Evolutionary conservation across 2,888 invertebrate species (phyloP), one percentile per base, ranked within the genome.

Genomic region (Eulithis testata): DNA sequence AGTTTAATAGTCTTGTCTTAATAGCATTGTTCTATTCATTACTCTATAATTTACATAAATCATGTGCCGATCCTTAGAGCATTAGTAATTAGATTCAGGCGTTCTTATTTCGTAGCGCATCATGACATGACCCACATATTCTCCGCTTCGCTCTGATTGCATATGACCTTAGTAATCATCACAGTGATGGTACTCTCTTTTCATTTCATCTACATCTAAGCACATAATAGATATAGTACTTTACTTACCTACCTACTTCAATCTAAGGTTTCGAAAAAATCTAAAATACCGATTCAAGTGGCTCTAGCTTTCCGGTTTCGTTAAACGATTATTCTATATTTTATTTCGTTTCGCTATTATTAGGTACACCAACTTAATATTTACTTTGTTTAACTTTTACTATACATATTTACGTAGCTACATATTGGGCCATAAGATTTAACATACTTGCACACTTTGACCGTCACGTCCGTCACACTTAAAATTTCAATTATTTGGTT

Each of bases 41-140:
- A 56, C 37, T 45, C 14, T 50, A 65, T 58, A 44, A 45, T 61
- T 65, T 54, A 36, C 54, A 58, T 58, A 54, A 65, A 53, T 54
- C 27, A 63, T 60, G 12, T 53, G 27, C 64, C 60, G 64, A 56
- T 53, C 69, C 58, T 21, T 51, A 55, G 27, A 57, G 36, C 57
- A 14, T 54, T 55, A 63, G 55, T 63, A 40, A 66, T 68, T 68
- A 60, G 49, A 65, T 55, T 68, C 36, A 66, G 50, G 63, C 60
- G 71, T 58, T 71, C 60, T 66, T 66, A 69, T 73, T 77, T 71
- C 64, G 65, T 73, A 54, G 66, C 76, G 71, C 27, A 68, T 72
- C 70, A 74, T 76, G 73, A 70, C 52, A 70, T 77, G 80, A 77
- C 78, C 80, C 66, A 80, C 73, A 76, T 80, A 75, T 56, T 70